Conservation (phyloP, 2,797 vertebrate species). For the Cryptoprocta ferox region DNA sequence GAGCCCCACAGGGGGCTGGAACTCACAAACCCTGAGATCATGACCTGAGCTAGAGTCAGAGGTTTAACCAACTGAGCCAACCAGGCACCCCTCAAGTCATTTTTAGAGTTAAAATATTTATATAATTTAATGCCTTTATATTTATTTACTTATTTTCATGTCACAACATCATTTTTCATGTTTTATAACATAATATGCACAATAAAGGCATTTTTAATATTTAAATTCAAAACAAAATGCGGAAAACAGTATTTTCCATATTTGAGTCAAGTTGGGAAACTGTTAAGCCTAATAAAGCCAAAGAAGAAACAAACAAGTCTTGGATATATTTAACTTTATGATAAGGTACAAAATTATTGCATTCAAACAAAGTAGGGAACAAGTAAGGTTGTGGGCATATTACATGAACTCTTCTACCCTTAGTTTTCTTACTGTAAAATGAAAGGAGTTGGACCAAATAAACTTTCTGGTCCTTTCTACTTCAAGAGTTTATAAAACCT, state of each 20-base stretch:
- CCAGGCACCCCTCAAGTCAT: neutral
- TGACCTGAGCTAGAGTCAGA: too few relatives aligned
- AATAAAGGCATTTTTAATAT: neutral
- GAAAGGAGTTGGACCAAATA: neutral
- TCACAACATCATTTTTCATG: neutral
- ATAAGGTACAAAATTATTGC: neutral
- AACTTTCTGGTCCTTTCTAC: neutral
- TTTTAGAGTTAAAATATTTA: conserved; percentile 24
- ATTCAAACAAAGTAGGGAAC: neutral
- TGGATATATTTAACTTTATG: neutral
- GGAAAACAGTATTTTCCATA: conserved; percentile 16
- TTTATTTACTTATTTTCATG: neutral
- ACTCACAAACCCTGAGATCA: too few relatives aligned
- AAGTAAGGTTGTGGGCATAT: neutral
- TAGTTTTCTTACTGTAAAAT: neutral
- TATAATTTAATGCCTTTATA: neutral
- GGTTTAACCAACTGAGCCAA: too few relatives aligned
- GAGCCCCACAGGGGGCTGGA: too few relatives aligned
- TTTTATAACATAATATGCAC: conserved; percentile 15
- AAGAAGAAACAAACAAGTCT: neutral
- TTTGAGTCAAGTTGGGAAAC: conserved; percentile 12
- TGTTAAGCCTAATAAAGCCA: neutral
- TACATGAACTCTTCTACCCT: neutral
- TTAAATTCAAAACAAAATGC: conserved; percentile 25
- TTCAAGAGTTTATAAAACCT: neutral